Evolutionary conservation across 2,797 vertebrate species (phyloP).

Genomic region (Valencia hispanica): DNA sequence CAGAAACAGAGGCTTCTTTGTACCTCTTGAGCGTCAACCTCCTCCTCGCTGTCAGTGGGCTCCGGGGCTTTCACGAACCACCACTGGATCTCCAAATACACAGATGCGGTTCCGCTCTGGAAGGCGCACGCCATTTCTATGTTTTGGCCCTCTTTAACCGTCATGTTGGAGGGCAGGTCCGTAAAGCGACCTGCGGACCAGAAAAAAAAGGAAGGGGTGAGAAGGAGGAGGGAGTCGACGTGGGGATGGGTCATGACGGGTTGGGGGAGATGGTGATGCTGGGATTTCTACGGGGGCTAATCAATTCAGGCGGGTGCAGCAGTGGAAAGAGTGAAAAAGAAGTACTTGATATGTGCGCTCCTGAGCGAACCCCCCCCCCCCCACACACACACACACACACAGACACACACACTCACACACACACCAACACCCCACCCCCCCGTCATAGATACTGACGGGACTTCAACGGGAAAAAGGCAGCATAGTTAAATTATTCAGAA

Average conservation of each 20-base stretch:
- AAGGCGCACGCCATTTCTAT: constrained; percentile 97
- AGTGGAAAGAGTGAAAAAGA: background rate
- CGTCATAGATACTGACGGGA: background rate
- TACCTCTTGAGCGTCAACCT: constrained; percentile 87
- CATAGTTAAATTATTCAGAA: constrained; percentile 1
- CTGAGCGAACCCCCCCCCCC: background rate
- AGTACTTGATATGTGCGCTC: background rate
- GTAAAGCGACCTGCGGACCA: constrained; percentile 90
- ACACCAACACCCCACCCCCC: background rate
- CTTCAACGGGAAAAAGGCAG: background rate
- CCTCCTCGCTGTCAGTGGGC: constrained; percentile 82
- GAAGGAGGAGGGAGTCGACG: background rate
- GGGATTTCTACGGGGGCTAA: background rate
- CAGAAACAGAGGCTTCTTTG: background rate
- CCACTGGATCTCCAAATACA: constrained; percentile 97
- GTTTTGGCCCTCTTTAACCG: constrained; percentile 92
- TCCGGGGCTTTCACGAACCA: constrained; percentile 91
- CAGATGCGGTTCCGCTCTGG: constrained; percentile 90
- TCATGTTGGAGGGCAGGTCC: constrained; percentile 92
- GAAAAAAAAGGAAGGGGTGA: constrained; percentile 6
- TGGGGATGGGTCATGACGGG: background rate
- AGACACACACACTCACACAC: too few relatives aligned
- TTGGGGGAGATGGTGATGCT: too few relatives aligned
- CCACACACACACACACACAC: too few relatives aligned
- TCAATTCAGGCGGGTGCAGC: background rate